These are phyloP conservation scores for Gulo gulo DNA, from an alignment of 2,113 vertebrate species.

Conservation along the genomic window DNA sequence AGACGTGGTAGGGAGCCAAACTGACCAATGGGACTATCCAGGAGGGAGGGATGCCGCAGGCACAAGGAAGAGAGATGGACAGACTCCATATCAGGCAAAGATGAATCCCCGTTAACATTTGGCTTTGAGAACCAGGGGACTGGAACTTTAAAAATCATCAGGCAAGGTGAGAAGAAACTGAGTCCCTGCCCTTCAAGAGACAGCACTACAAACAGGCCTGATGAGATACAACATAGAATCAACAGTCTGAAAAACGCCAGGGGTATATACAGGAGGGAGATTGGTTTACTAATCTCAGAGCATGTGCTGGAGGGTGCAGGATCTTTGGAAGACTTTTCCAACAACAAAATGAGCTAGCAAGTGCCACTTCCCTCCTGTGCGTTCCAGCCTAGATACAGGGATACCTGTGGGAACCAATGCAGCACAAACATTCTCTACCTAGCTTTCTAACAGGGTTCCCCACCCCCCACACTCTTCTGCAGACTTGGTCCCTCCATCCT, in stretches of 20 bases:
- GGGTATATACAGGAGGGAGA: neutral
- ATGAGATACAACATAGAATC: neutral
- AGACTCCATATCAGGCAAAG: neutral
- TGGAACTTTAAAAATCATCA: neutral
- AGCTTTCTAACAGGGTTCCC: neutral
- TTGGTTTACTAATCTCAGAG: neutral
- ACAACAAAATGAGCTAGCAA: neutral
- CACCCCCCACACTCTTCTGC: neutral
- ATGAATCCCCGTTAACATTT: neutral
- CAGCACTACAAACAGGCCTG: neutral
- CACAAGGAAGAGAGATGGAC: neutral
- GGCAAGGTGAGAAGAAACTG: neutral
- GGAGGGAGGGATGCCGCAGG: neutral
- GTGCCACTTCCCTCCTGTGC: neutral
- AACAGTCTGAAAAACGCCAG: neutral
- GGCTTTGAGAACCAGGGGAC: neutral
- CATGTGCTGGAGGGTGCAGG: neutral
- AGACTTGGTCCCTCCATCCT: neutral
- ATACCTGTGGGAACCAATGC: neutral
- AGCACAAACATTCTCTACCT: neutral
- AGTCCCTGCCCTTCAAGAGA: neutral
- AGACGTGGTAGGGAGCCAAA: neutral
- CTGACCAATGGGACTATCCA: neutral
- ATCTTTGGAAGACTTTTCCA: neutral
- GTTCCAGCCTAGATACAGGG: neutral